A percentile compares a stretch with the other conserved stretches of the same genome.
These are phyloP conservation scores for Drosophila albomicans DNA, from an alignment of 1,140 invertebrate genomes.

Conservation along the genomic window DNA sequence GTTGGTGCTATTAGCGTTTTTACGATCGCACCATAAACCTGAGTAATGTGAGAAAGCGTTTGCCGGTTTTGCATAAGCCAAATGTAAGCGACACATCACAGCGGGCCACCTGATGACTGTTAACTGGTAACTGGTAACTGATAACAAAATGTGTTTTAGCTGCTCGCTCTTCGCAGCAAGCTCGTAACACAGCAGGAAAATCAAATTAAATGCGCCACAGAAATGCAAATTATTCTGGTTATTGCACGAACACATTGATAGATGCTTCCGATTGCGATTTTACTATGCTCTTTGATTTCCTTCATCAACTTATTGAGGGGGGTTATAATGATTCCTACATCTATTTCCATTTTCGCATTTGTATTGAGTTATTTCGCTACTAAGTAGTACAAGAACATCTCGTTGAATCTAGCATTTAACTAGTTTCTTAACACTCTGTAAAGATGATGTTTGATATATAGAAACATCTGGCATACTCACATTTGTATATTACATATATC, in stretches of 20 bases:
- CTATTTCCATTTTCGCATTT: too few relatives aligned
- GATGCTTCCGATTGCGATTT: not conserved
- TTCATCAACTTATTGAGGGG: not conserved
- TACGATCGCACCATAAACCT: conserved; percentile 64
- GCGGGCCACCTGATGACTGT: not conserved
- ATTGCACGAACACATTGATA: not conserved
- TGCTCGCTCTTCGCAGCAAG: conserved; percentile 13
- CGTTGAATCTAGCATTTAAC: too few relatives aligned
- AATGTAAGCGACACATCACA: conserved; percentile 28
- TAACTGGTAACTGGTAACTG: not conserved
- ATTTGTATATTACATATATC: too few relatives aligned
- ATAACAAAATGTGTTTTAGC: conserved; percentile 27
- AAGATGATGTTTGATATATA: too few relatives aligned
- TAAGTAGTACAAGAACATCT: too few relatives aligned
- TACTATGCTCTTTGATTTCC: not conserved
- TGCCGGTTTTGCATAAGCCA: conserved; percentile 33
- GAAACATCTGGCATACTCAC: too few relatives aligned
- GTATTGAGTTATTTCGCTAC: too few relatives aligned
- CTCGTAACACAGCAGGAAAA: conserved; percentile 38
- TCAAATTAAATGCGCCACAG: conserved; percentile 16
- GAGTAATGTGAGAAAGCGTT: conserved; percentile 74
- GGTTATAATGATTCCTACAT: too few relatives aligned
- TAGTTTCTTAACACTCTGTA: too few relatives aligned
- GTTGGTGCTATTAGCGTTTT: conserved; percentile 40
- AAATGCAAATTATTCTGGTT: not conserved